Evolutionary conservation across 1,140 invertebrate genomes (phyloP).

Genomic region (Meloidogyne chitwoodi): DNA sequence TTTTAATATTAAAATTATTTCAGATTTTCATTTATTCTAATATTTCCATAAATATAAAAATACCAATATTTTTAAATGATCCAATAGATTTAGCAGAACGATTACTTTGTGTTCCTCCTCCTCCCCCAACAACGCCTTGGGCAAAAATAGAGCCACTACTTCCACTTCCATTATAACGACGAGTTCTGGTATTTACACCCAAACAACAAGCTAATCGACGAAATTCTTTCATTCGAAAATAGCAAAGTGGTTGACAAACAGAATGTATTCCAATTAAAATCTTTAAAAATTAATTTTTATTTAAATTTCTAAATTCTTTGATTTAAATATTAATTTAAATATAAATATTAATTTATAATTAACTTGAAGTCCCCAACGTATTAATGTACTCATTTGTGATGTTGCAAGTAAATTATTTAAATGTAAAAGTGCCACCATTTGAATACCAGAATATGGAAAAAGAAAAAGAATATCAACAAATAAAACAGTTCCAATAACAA

Average conservation of each 20-base stretch:
- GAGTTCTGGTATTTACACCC: conserved; percentile 74
- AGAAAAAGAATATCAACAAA: conserved; percentile 59
- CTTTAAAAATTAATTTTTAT: conserved; percentile 22
- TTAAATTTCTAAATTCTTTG: not conserved
- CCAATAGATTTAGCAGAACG: not conserved
- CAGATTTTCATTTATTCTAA: not conserved
- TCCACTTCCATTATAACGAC: conserved; percentile 71
- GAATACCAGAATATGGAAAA: conserved; percentile 58
- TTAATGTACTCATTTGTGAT: conserved; percentile 44
- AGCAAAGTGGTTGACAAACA: conserved; percentile 57
- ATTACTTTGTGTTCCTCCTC: not conserved
- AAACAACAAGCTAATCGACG: conserved; percentile 55
- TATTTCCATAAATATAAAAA: not conserved
- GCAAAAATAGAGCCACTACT: conserved; percentile 17
- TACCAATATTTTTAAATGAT: not conserved
- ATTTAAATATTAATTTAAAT: not conserved
- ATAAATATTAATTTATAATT: not conserved
- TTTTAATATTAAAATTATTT: too few species aligned
- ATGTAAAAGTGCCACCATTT: conserved; percentile 56
- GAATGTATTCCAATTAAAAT: conserved; percentile 59
- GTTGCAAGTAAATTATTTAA: conserved; percentile 53
- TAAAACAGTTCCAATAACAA: conserved; percentile 58
- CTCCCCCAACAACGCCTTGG: not conserved
- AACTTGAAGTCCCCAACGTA: conserved; percentile 57
- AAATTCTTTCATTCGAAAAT: conserved; percentile 58